Evolutionary conservation across 2,888 invertebrate species (phyloP).

Genomic region (Tholera decimalis): DNA sequence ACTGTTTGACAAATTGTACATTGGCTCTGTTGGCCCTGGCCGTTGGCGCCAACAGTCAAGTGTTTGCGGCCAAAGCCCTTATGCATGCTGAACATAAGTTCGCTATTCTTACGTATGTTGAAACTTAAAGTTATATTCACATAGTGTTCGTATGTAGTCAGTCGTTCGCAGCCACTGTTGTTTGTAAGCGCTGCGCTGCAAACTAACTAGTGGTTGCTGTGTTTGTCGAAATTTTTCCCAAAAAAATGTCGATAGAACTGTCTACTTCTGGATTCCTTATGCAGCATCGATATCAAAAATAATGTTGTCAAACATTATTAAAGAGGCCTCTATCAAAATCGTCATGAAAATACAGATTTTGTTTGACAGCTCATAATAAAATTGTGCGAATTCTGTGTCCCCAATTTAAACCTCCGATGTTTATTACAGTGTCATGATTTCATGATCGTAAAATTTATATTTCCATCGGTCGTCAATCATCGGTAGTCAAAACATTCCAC

Average conservation of each 20-base stretch:
- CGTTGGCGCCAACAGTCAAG: slow-evolving; percentile 31
- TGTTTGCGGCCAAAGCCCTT: slow-evolving; percentile 38
- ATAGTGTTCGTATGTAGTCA: slow-evolving; percentile 77
- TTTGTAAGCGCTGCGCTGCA: slow-evolving; percentile 84
- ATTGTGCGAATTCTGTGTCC: slow-evolving; percentile 38
- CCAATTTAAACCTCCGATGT: slow-evolving; percentile 34
- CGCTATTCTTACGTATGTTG: slow-evolving; percentile 60
- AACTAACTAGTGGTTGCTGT: slow-evolving; percentile 74
- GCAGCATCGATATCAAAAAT: neutral
- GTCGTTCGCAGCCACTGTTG: slow-evolving; percentile 80
- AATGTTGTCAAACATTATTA: slow-evolving; percentile 1
- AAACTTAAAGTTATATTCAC: slow-evolving; percentile 79
- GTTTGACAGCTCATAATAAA: slow-evolving; percentile 24
- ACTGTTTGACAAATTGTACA: slow-evolving; percentile 45
- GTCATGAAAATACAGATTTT: slow-evolving; percentile 26
- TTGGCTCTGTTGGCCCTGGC: slow-evolving; percentile 29
- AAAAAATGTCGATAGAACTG: slow-evolving; percentile 69
- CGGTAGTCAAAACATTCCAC: slow-evolving; percentile 44
- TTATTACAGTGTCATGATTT: slow-evolving; percentile 55
- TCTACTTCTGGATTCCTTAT: neutral
- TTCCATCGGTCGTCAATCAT: slow-evolving; percentile 55
- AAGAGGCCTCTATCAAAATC: slow-evolving; percentile 7
- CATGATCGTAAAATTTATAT: slow-evolving; percentile 57
- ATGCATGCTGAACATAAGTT: slow-evolving; percentile 51
- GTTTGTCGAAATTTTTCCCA: slow-evolving; percentile 63